A percentile compares a stretch with the other conserved stretches of the same genome.
phyloP scores from a whole-genome alignment of 2,888 invertebrate genomes.

The Fabriciana adippe region DNA sequence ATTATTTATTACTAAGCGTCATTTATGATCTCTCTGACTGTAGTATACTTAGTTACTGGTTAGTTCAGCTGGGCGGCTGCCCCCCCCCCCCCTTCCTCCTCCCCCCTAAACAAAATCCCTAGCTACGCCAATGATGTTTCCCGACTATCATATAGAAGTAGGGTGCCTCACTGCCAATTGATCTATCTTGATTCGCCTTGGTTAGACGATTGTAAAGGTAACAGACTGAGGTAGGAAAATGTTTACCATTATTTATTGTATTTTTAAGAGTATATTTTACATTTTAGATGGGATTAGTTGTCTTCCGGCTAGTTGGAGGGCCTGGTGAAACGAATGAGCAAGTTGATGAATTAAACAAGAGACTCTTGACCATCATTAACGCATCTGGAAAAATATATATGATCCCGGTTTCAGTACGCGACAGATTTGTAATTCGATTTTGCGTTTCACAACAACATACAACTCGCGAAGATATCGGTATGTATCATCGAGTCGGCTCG shows the following conservation, averaged over 20 bases:
- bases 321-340: constrained; percentile 65
- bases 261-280: neutral
- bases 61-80: no score
- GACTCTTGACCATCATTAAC: constrained; percentile 94
- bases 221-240: no score
- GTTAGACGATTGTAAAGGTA: no score
- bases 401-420: constrained; percentile 96
- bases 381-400: constrained; percentile 98
- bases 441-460: constrained; percentile 96
- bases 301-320: constrained; percentile 91
- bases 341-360: constrained; percentile 90
- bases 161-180: no score
- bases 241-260: neutral
- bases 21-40: no score
- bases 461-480: constrained; percentile 90
- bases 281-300: constrained; percentile 92
- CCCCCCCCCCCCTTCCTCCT: no score
- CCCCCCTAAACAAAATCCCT: no score
- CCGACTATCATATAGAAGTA: no score
- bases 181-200: no score
- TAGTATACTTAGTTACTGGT: no score
- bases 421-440: constrained; percentile 95
- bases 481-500: constrained; percentile 1
- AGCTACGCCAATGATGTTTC: no score
- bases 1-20: no score